Evolutionary conservation across 2,113 vertebrate species (phyloP).

Genomic region (Fulica atra): DNA sequence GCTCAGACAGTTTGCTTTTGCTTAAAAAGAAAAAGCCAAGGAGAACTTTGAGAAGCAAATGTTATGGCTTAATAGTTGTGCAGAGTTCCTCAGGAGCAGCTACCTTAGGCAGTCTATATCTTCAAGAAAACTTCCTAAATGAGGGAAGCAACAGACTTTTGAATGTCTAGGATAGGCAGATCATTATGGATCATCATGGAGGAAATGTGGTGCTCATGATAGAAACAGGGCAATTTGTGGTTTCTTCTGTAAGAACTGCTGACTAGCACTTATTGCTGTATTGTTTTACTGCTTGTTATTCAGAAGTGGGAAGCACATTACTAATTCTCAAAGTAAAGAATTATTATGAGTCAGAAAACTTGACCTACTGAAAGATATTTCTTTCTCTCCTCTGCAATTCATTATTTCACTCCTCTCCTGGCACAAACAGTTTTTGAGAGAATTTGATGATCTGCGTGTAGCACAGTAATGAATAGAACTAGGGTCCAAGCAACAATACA

Average conservation of each 20-base stretch:
- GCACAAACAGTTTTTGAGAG: not conserved
- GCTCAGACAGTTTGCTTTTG: not conserved
- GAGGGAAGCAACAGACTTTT: not conserved
- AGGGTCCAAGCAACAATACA: not conserved
- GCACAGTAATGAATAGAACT: not conserved
- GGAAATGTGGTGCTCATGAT: not conserved
- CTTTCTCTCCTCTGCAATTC: not conserved
- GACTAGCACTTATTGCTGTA: not conserved
- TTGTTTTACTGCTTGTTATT: not conserved
- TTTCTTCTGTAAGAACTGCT: not conserved
- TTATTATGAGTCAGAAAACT: not conserved
- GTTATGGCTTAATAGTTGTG: not conserved
- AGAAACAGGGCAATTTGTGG: not conserved
- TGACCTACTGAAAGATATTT: not conserved
- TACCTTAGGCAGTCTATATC: not conserved
- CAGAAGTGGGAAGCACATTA: not conserved
- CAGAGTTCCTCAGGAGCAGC: not conserved
- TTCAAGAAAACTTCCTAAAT: not conserved
- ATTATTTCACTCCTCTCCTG: not conserved
- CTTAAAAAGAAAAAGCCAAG: not conserved
- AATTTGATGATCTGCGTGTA: not conserved
- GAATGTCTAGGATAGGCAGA: not conserved
- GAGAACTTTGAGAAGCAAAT: not conserved
- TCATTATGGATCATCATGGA: not conserved
- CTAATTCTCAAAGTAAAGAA: not conserved